Percentiles rank a stretch among this genome's conserved stretches.
These are phyloP conservation scores for Glareola pratincola DNA, from an alignment of 2,113 vertebrate species.

Conservation along the genomic window DNA sequence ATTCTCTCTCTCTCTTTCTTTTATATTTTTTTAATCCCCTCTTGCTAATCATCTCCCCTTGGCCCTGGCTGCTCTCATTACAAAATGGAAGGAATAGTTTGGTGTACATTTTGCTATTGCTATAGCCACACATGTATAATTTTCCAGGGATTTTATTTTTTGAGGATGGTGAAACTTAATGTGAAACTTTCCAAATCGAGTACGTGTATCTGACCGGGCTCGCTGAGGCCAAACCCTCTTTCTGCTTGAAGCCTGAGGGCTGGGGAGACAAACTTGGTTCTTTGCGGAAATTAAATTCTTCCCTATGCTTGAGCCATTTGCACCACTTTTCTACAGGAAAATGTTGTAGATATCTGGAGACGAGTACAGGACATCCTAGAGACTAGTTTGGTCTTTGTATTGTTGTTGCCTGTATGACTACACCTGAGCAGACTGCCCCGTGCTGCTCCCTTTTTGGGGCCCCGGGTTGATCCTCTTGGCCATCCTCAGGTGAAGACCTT, in stretches of 20 bases:
- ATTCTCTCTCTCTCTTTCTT: not conserved
- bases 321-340: not conserved
- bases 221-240: not conserved
- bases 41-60: slow-evolving; percentile 11
- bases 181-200: not conserved
- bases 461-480: not conserved
- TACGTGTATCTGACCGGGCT: not conserved
- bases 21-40: not conserved
- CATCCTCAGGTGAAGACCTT: not conserved
- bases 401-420: not conserved
- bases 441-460: not conserved
- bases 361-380: not conserved
- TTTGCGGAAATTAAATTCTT: not conserved
- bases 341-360: not conserved
- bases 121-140: not conserved
- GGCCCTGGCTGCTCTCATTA: not conserved
- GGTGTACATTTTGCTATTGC: not conserved
- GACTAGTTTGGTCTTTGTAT: not conserved
- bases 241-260: not conserved
- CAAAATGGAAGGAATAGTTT: not conserved
- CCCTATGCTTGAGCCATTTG: not conserved
- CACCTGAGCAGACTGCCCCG: not conserved
- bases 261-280: not conserved
- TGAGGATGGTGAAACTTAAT: not conserved
- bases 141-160: not conserved